A percentile compares a stretch with the other conserved stretches of the same genome.
Evolutionary conservation across 2,888 invertebrate species (phyloP).

Genomic region (Sipunculus nudus): DNA sequence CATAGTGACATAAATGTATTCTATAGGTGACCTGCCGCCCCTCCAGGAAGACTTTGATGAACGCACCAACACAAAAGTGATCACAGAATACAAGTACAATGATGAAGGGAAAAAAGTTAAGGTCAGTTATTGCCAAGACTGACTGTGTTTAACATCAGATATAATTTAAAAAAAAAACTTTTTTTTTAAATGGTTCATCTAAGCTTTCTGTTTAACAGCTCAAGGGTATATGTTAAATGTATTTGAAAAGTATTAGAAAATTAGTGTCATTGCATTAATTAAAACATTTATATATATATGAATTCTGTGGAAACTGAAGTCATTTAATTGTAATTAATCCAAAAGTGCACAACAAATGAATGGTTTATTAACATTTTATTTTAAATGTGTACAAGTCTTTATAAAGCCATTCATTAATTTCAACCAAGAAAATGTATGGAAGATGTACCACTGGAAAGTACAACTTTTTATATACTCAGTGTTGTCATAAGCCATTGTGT

Average conservation of each 20-base stretch:
- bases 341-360: too few relatives aligned
- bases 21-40: slow-evolving; percentile 60
- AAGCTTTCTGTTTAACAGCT: not conserved
- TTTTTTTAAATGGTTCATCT: slow-evolving; percentile 5
- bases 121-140: slow-evolving; percentile 50
- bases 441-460: not conserved
- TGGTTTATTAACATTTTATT: too few relatives aligned
- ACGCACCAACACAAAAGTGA: slow-evolving; percentile 79
- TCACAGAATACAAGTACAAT: slow-evolving; percentile 91
- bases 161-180: not conserved
- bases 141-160: not conserved
- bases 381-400: too few relatives aligned
- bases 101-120: slow-evolving; percentile 88
- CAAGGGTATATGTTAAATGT: too few relatives aligned
- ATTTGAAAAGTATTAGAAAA: too few relatives aligned
- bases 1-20: not conserved
- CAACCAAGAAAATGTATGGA: too few relatives aligned
- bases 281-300: too few relatives aligned
- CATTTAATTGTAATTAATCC: too few relatives aligned
- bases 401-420: too few relatives aligned
- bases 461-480: not conserved
- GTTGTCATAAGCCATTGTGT: not conserved
- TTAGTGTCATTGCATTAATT: too few relatives aligned
- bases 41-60: slow-evolving; percentile 75
- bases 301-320: too few relatives aligned